Evolutionary conservation across 2,113 vertebrate genomes (phyloP), one percentile per base, ranked within the genome.

Genomic region (Phaethornis superciliosus): DNA sequence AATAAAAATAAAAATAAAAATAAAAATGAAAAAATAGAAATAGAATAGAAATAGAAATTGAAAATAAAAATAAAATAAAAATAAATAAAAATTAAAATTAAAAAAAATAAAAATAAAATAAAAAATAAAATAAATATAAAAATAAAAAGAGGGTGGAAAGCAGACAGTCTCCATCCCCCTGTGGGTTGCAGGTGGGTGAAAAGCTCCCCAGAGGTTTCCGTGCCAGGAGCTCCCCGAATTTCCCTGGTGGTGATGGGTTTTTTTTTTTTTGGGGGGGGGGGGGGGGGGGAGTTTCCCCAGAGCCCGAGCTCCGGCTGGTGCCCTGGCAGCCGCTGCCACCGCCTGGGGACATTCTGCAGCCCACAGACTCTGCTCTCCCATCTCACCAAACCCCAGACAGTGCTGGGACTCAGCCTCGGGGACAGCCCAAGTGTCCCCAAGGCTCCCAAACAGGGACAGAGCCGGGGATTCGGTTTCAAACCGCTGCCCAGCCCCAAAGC

Each of bases 401-500:
- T 4, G 60, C 85, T 37, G 40, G n/a, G n/a, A n/a, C n/a, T n/a
- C 2, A 3, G 52, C 58, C 1, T 6, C 0, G 4, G 85, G 67
- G 76, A 85, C 82, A 11, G 58, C 81, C 79, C 24, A 3, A 12
- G 59, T 1, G 6, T 52, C 78, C 24, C 69, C 91, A 23, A 1
- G 1, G 0, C 9, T 21, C 3, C 51, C 13, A 26, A 17, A 49
- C 0, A 0, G 42, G 80, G 33, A 23, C 67, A 1, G 64, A 33
- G 65, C 65, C 0, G 0, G 21, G 2, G 49, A 47, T 55, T 49
- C 0, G 3, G 23, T 8, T 22, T 32, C 20, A 74, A 8, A 28
- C 40, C 20, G 65, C 1, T 12, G 35, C 79, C 47, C 8, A 5
- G 47, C 47, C 52, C 37, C 37, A 12, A 40, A 40, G 40, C n/a